Conservation (phyloP, 2,888 invertebrate genomes). For the Synergus gifuensis region DNA sequence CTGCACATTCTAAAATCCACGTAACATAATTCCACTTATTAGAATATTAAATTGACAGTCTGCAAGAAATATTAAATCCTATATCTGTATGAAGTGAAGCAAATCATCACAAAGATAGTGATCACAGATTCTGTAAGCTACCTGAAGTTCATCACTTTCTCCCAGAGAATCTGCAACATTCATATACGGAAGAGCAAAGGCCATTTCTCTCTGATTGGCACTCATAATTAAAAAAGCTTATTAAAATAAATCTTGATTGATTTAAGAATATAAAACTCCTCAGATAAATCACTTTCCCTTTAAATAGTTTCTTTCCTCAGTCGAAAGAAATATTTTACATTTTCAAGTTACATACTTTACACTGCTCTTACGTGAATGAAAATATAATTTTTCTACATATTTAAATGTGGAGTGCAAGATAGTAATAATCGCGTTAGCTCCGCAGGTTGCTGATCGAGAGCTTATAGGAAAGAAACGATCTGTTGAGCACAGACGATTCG, state of each 20-base stretch:
- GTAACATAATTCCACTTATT: background rate
- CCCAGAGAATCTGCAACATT: conserved; percentile 14
- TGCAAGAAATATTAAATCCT: conserved; percentile 10
- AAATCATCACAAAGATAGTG: conserved; percentile 33
- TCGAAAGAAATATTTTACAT: background rate
- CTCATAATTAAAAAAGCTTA: conserved; percentile 22
- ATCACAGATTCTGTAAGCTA: conserved; percentile 28
- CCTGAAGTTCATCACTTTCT: conserved; percentile 38
- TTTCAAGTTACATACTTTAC: background rate
- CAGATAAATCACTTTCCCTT: conserved; percentile 25
- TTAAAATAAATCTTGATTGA: conserved; percentile 26
- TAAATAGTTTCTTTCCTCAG: background rate
- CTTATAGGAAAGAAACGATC: conserved; percentile 15
- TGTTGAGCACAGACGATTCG: conserved; percentile 49
- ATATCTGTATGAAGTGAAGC: conserved; percentile 19
- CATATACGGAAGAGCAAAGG: conserved; percentile 35
- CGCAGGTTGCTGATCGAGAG: conserved; percentile 27
- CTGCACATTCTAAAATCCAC: too few species aligned
- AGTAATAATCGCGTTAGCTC: conserved; percentile 30
- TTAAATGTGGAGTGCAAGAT: background rate
- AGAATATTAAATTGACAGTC: background rate
- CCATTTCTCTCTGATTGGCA: conserved; percentile 36
- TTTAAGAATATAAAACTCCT: background rate
- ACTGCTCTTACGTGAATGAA: conserved; percentile 7
- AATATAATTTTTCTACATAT: conserved; percentile 3